Conservation (phyloP, 2,888 invertebrate species). For the Gisinianus flammeolus region DNA sequence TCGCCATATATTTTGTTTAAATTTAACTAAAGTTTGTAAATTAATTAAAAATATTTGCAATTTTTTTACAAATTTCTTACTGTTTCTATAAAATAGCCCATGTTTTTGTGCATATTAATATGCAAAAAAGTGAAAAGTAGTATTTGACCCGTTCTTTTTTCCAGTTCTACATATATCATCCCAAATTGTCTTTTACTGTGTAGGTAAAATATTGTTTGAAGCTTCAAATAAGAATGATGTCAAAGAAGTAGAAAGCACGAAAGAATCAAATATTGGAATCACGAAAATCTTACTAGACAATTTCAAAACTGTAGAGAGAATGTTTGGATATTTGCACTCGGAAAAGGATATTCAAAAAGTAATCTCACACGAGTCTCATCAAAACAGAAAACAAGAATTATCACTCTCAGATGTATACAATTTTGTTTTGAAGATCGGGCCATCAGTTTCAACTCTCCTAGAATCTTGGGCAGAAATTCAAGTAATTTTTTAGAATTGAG, state of each 20-base stretch:
- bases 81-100: too few relatives aligned
- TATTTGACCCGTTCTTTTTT: too few relatives aligned
- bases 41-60: too few relatives aligned
- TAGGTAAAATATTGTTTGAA: constrained; percentile 7
- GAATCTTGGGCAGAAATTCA: not conserved
- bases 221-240: not conserved
- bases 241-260: not conserved
- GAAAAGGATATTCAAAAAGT: not conserved
- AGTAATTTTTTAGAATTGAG: not conserved
- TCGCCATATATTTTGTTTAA: too few relatives aligned
- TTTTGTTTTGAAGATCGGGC: not conserved
- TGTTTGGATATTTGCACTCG: not conserved
- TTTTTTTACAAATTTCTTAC: too few relatives aligned
- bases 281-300: not conserved
- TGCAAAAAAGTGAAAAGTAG: too few relatives aligned
- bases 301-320: constrained; percentile 17
- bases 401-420: not conserved
- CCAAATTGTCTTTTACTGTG: too few relatives aligned
- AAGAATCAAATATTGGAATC: not conserved
- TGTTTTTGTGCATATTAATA: too few relatives aligned
- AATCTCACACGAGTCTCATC: not conserved
- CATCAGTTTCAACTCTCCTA: not conserved
- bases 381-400: not conserved
- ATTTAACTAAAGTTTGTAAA: too few relatives aligned
- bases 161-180: too few relatives aligned